These are phyloP conservation scores for Neelides sp. DNA, from an alignment of 1,140 invertebrate species.

Conservation along the genomic window DNA sequence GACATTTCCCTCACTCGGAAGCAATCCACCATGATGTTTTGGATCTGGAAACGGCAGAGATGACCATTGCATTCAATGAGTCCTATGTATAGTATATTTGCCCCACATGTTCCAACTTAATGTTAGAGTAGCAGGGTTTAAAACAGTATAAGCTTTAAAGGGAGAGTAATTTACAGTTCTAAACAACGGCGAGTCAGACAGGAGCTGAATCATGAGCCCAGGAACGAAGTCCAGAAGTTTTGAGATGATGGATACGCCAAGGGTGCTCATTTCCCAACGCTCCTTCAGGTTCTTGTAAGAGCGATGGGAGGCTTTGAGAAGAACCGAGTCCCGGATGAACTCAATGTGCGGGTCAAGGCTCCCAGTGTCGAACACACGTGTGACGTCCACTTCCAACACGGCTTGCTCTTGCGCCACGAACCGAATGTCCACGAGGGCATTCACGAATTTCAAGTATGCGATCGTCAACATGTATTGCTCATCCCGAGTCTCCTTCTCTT, in stretches of 20 bases:
- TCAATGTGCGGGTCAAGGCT: conserved; percentile 72
- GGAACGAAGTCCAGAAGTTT: conserved; percentile 23
- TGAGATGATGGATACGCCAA: conserved; percentile 16
- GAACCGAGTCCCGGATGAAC: conserved; percentile 64
- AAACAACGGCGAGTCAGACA: conserved; percentile 26
- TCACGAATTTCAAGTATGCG: conserved; percentile 63
- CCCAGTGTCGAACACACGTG: conserved; percentile 20
- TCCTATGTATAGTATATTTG: not conserved
- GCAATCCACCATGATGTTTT: conserved; percentile 13
- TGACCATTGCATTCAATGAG: not conserved
- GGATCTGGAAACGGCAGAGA: conserved; percentile 6
- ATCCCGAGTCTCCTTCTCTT: conserved; percentile 71
- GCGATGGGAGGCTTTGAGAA: conserved; percentile 61
- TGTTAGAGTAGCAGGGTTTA: not conserved
- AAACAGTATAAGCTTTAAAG: not conserved
- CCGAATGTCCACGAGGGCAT: conserved; percentile 52
- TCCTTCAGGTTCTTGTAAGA: conserved; percentile 62
- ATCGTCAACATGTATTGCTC: conserved; percentile 75
- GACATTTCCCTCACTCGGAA: conserved; percentile 12
- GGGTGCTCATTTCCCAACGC: conserved; percentile 18
- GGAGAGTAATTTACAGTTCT: conserved; percentile 10
- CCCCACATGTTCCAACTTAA: not conserved
- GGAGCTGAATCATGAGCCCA: conserved; percentile 23
- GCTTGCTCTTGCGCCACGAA: conserved; percentile 11
- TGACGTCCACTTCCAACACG: conserved; percentile 7